Percentiles rank a stretch among this genome's conserved stretches.
Conservation (phyloP, 2,113 vertebrate species). For the Eulacestoma nigropectus region DNA sequence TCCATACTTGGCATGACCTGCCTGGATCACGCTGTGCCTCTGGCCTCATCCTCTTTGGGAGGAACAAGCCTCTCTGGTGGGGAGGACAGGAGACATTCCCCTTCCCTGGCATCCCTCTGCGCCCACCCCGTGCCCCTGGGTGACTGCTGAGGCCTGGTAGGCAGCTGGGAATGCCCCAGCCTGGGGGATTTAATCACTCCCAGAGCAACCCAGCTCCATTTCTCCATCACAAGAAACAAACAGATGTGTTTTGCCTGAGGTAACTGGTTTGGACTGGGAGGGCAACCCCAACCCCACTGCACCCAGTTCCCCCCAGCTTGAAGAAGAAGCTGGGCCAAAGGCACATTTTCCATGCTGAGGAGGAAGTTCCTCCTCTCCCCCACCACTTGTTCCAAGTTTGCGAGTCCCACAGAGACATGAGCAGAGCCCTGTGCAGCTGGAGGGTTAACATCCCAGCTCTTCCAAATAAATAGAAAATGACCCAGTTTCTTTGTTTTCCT, state of each 20-base stretch:
- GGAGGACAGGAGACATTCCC: background rate
- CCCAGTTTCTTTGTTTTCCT: constrained; percentile 22
- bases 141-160: background rate
- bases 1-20: constrained; percentile 51
- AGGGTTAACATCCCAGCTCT: constrained; percentile 6
- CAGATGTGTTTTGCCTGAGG: background rate
- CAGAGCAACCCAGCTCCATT: background rate
- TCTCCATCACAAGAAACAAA: background rate
- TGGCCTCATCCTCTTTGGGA: background rate
- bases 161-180: background rate
- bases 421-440: constrained; percentile 23
- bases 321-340: background rate
- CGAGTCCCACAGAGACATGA: background rate
- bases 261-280: background rate
- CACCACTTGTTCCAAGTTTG: background rate
- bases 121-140: background rate
- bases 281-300: background rate
- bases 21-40: background rate
- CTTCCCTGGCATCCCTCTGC: background rate
- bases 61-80: background rate
- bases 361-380: background rate
- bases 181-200: background rate
- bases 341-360: background rate
- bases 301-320: background rate
- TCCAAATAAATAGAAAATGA: constrained; percentile 48